Conservation (phyloP, 2,888 invertebrate genomes). For the Andrena marginata region DNA sequence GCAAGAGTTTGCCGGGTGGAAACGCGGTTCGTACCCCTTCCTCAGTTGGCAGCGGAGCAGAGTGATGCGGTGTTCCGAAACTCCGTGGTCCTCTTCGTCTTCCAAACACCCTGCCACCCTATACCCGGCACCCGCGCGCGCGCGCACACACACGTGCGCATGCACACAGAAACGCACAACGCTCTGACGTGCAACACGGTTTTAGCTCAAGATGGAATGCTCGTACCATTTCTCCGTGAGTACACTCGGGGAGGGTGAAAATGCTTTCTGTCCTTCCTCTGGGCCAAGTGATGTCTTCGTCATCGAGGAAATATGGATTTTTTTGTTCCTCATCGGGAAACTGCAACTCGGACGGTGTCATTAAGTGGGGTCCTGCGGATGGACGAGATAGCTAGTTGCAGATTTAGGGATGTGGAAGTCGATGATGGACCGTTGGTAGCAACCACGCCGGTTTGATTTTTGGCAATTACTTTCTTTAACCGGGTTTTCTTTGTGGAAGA, state of each 20-base stretch:
- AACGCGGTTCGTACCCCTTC: conserved; percentile 70
- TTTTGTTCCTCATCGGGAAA: conserved; percentile 40
- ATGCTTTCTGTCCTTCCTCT: conserved; percentile 56
- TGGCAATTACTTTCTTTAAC: too few relatives aligned
- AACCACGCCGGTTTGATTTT: too few relatives aligned
- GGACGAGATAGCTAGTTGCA: too few relatives aligned
- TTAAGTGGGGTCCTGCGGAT: not conserved
- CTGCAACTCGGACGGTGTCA: conserved; percentile 16
- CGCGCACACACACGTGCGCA: conserved; percentile 38
- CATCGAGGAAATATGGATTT: conserved; percentile 60
- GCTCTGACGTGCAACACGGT: conserved; percentile 69
- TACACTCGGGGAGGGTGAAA: conserved; percentile 59
- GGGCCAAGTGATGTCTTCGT: conserved; percentile 51
- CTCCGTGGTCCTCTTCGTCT: conserved; percentile 76
- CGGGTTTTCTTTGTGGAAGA: too few relatives aligned
- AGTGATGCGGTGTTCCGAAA: conserved; percentile 78
- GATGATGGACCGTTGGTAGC: too few relatives aligned
- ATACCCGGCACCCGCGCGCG: conserved; percentile 57
- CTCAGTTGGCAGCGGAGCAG: conserved; percentile 70
- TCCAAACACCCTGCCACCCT: conserved; percentile 77
- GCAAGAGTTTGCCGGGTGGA: not conserved
- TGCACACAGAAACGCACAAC: conserved; percentile 42
- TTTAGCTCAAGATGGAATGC: conserved; percentile 75
- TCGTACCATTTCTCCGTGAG: conserved; percentile 68
- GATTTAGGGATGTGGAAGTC: too few relatives aligned